Evolutionary conservation across 1,140 invertebrate species (phyloP), one percentile per base, ranked within the genome.

Genomic region (Aphelinus atriplicis): DNA sequence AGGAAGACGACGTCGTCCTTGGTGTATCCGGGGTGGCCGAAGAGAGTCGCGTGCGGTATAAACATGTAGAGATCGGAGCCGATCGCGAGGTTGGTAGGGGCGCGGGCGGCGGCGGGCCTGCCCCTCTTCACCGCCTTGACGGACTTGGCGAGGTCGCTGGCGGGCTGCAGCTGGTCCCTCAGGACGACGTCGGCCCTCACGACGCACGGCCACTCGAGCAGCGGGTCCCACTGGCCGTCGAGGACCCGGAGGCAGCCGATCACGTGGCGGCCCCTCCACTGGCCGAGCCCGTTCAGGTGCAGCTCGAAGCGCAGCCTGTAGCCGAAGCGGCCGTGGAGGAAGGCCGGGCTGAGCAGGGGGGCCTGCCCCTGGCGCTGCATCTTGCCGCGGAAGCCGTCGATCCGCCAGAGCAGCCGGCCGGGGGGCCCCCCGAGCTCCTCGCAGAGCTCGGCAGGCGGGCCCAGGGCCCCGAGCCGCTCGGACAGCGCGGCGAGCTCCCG

Each of bases 181-280:
- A 94, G 83, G 1, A 89, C 88, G 2, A 93, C 89, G 66, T 89
- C 90, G 46, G 92, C 89, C 73, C 88, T 87, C 3, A 94, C 84
- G 57, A 90, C 85, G 74, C 92, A 93, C 1, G 93, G 93, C 93
- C 93, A 94, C 65, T 89, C 87, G 72, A 94, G 84, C 48, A 94
- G 79, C 0, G 91, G 86, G 87, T 94, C 93, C 85, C 91, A 94
- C 63, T 92, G 91, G 0, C 93, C 92, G 6, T 89, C 87, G 4
- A 93, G 84, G 4, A 93, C 89, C 61, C 90, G 89, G 7, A 94
- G 82, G 9, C 91, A 92, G 1, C 91, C 90, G 5, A 93, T 92
- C 62, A 93, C 80, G 79, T 94, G 91, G 0, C 93, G 89, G 0
- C 91, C 92, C 79, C 90, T 92, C 93, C 93, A 94, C 73, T 92